A percentile compares a stretch with the other conserved stretches of the same genome.
Conservation (phyloP, 2,797 vertebrate genomes). For the Siniperca obscura region DNA sequence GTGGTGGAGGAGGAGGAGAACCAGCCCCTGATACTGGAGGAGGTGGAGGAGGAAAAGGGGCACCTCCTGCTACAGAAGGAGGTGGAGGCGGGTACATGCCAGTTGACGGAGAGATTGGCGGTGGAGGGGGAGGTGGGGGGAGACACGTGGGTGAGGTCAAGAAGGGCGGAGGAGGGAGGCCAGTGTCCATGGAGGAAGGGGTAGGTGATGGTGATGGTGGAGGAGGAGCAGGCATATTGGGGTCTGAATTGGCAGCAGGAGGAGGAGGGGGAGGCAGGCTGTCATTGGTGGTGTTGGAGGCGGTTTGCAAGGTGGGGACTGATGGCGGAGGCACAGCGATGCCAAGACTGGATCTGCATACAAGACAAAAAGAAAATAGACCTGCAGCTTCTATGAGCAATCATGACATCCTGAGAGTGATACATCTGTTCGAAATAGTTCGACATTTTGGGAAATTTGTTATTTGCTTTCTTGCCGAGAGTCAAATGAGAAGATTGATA, state of each 20-base stretch:
- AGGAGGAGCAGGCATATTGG: slow-evolving; percentile 31
- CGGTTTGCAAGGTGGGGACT: slow-evolving; percentile 67
- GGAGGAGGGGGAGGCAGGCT: slow-evolving; percentile 62
- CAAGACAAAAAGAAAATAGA: not conserved
- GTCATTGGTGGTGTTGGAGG: slow-evolving; percentile 39
- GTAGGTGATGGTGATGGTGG: slow-evolving; percentile 45
- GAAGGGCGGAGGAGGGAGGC: slow-evolving; percentile 49
- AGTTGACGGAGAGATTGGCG: not conserved
- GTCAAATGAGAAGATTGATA: not conserved
- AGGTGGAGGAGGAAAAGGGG: slow-evolving; percentile 46
- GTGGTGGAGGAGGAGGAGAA: slow-evolving; percentile 5
- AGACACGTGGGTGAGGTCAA: slow-evolving; percentile 37
- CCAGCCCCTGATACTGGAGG: not conserved
- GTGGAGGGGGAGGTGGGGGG: slow-evolving; percentile 61
- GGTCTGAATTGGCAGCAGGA: slow-evolving; percentile 28
- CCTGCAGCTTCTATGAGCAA: not conserved
- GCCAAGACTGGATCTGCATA: slow-evolving; percentile 73
- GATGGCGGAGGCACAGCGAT: slow-evolving; percentile 84
- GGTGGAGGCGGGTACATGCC: slow-evolving; percentile 51
- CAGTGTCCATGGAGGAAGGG: slow-evolving; percentile 26
- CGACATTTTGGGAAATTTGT: not conserved
- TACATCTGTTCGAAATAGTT: not conserved
- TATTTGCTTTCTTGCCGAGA: not conserved
- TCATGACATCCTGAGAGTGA: not conserved
- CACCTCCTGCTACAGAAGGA: not conserved